Evolutionary conservation across 2,797 vertebrate species (phyloP), one percentile per base, ranked within the genome.

Genomic region (Bufotes viridis): DNA sequence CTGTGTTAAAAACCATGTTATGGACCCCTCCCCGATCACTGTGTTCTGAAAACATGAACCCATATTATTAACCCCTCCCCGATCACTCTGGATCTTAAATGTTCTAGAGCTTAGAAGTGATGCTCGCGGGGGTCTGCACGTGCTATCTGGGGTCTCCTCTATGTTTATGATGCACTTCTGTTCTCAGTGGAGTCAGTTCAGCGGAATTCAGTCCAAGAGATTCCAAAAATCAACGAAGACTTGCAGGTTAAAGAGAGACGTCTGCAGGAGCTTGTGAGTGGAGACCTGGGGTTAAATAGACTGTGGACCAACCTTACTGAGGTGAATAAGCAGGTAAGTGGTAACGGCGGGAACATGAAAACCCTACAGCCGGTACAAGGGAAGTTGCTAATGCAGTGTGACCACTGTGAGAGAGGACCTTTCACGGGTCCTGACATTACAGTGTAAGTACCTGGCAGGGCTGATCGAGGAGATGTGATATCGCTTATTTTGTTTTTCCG

Each of bases 271-370:
- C 93, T 98, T 65, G 96, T 98, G 87, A 96, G 92, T 58, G 98
- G 98, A 85, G 97, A 98, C 72, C 94, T 93, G 78, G 97, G 98
- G 8, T 91, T 99, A 90, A 96, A 81, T 92, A 97, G 95, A 93
- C 93, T 99, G 83, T 99, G 98, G 98, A 95, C 95, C 86, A 99
- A 99, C 93, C 95, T 99, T 57, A 99, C 97, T 69, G 98, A 98
- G 90, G 96, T 99, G 85, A 97, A 96, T 92, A 96, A 95, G 92
- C 98, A 99, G 97, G 98, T 99, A 92, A 91, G 82, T 58, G 14
- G 7, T 74, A 18, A 42, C 17, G n/a, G 5, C 0, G 11, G n/a
- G 63, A 10, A 24, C 9, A 13, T 0, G 63, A 67, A 55, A 58
- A 58, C 57, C 63, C 29, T 22, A 10, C 61, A 20, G 18, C 58